phyloP scores from a whole-genome alignment of 2,888 invertebrate genomes.

The Oxytorus armatus region DNA sequence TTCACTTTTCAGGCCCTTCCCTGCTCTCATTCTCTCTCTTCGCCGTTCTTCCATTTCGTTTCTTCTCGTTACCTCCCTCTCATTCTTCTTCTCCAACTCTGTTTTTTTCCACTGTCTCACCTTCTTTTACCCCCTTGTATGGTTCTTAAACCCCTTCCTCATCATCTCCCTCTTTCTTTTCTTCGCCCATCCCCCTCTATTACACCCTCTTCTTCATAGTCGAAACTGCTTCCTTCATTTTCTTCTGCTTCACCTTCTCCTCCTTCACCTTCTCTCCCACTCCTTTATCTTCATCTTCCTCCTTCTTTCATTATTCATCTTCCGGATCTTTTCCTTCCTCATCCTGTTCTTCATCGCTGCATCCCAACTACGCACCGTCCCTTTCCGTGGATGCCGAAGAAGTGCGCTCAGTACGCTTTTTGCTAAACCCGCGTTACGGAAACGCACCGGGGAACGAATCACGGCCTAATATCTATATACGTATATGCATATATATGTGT shows the following conservation, averaged over 20 bases:
- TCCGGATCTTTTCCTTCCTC: conserved; percentile 10
- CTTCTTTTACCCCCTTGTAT: too few relatives aligned
- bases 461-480: background rate
- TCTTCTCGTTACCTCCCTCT: conserved; percentile 43
- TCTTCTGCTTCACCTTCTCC: background rate
- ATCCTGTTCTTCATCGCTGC: conserved; percentile 23
- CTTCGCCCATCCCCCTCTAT: conserved; percentile 20
- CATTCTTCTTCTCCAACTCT: background rate
- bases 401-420: conserved; percentile 17
- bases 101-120: too few relatives aligned
- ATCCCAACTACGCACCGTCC: background rate
- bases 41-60: conserved; percentile 12
- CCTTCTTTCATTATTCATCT: too few relatives aligned
- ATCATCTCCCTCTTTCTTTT: conserved; percentile 50
- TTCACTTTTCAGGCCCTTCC: background rate
- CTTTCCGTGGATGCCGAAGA: conserved; percentile 1
- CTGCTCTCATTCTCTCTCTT: background rate
- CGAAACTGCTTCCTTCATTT: too few relatives aligned
- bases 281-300: background rate
- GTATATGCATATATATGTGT: background rate
- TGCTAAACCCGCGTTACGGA: conserved; percentile 10
- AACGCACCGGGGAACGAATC: conserved; percentile 2
- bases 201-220: too few relatives aligned
- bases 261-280: conserved; percentile 21
- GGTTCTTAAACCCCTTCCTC: background rate